phyloP scores from a whole-genome alignment of 2,797 vertebrate species.

The Bufotes viridis region DNA sequence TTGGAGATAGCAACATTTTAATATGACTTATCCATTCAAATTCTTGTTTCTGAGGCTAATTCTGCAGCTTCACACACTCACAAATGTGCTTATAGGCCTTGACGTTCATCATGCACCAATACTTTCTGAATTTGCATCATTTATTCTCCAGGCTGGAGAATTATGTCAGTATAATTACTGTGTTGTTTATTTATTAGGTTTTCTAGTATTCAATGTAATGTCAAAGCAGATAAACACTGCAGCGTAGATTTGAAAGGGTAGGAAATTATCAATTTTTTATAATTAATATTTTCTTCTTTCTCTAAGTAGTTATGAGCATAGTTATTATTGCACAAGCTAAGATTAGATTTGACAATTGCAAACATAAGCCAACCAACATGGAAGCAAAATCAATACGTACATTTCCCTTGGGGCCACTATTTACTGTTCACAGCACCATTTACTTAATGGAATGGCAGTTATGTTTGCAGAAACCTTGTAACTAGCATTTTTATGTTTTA shows the following conservation, averaged over 20 bases:
- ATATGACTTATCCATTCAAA: conserved; percentile 2
- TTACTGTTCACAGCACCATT: conserved; percentile 83
- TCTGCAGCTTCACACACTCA: conserved; percentile 40
- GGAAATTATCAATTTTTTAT: conserved; percentile 74
- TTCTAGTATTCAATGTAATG: conserved; percentile 55
- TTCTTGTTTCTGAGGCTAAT: conserved; percentile 28
- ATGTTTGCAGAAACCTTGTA: conserved; percentile 81
- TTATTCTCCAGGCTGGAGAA: conserved; percentile 37
- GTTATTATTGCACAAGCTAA: conserved; percentile 80
- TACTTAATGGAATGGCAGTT: conserved; percentile 85
- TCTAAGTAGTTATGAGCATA: conserved; percentile 76
- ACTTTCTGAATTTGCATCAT: conserved; percentile 33
- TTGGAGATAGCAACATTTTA: neutral
- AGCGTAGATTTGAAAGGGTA: conserved; percentile 67
- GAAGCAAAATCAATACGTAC: conserved; percentile 87
- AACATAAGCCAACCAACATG: conserved; percentile 81
- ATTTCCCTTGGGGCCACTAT: conserved; percentile 82
- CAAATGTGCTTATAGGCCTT: conserved; percentile 33
- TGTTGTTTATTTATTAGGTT: conserved; percentile 63
- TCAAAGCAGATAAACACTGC: conserved; percentile 63
- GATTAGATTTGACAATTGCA: conserved; percentile 86
- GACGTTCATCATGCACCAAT: conserved; percentile 50
- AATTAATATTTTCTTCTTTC: conserved; percentile 78
- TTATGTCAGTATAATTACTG: conserved; percentile 47
- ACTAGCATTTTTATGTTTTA: conserved; percentile 82